Evolutionary conservation across 2,797 vertebrate species (phyloP).

Genomic region (Kryptopterus vitreolus): DNA sequence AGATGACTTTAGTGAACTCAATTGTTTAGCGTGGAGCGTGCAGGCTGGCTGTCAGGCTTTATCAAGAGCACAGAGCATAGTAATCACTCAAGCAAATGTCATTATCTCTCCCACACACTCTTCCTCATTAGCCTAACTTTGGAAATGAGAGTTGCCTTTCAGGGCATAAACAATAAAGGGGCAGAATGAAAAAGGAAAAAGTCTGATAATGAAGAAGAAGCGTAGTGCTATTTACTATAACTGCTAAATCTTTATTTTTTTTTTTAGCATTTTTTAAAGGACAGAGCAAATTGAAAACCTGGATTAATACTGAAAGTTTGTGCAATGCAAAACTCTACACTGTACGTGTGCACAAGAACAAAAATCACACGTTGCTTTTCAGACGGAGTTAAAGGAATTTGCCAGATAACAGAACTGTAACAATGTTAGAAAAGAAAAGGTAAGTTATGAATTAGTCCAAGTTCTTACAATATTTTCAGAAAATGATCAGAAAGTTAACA

Average conservation of each 20-base stretch:
- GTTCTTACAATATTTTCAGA: background rate
- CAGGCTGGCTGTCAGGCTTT: constrained; percentile 58
- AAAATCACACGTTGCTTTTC: constrained; percentile 36
- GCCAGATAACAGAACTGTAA: background rate
- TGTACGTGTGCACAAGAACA: constrained; percentile 22
- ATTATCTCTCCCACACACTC: constrained; percentile 46
- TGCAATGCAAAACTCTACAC: constrained; percentile 16
- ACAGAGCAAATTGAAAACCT: background rate
- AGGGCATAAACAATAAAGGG: constrained; percentile 30
- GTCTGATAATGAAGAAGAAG: constrained; percentile 45
- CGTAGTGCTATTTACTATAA: constrained; percentile 37
- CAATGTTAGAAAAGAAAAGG: background rate
- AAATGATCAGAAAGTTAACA: background rate
- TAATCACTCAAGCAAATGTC: constrained; percentile 63
- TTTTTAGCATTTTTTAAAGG: constrained; percentile 42
- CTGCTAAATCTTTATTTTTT: constrained; percentile 24
- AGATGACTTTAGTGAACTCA: constrained; percentile 44
- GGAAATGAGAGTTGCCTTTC: constrained; percentile 40
- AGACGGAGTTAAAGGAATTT: constrained; percentile 3
- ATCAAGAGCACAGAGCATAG: constrained; percentile 63
- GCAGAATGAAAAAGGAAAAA: background rate
- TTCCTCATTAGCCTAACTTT: constrained; percentile 45
- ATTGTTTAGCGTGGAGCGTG: constrained; percentile 60
- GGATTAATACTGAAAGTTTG: constrained; percentile 42
- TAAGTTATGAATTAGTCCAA: background rate